Conservation (phyloP, 2,113 vertebrate species). For the Chionodraco myersi region DNA sequence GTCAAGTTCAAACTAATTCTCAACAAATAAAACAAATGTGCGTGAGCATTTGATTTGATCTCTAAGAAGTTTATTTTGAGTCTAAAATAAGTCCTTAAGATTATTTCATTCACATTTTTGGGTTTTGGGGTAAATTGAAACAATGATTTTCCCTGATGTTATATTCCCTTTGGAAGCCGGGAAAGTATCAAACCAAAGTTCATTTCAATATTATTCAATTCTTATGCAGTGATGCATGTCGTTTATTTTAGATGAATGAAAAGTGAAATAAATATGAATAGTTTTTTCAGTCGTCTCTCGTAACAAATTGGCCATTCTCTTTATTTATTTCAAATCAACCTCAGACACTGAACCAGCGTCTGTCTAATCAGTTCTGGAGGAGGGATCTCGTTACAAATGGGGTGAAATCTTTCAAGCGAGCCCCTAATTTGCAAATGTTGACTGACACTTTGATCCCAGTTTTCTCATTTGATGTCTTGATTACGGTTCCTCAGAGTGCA, state of each 20-base stretch:
- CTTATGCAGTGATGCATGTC: neutral
- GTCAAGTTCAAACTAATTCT: neutral
- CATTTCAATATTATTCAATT: neutral
- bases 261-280: neutral
- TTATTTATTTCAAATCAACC: neutral
- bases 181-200: constrained; percentile 2
- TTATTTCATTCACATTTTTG: constrained; percentile 1
- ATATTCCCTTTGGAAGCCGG: neutral
- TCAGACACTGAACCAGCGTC: neutral
- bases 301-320: constrained; percentile 18
- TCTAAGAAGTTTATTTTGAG: too few species aligned
- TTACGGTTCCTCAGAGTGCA: neutral
- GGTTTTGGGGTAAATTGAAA: neutral
- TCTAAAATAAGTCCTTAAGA: neutral
- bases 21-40: neutral
- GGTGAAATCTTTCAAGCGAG: constrained; percentile 14
- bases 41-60: neutral
- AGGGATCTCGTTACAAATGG: constrained; percentile 7
- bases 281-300: neutral
- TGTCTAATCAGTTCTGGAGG: neutral
- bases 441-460: constrained; percentile 18
- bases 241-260: constrained; percentile 10
- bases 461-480: constrained; percentile 24
- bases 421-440: constrained; percentile 12
- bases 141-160: neutral